Evolutionary conservation across 1,140 invertebrate genomes (phyloP).

Genomic region (Cheumatopsyche charites): DNA sequence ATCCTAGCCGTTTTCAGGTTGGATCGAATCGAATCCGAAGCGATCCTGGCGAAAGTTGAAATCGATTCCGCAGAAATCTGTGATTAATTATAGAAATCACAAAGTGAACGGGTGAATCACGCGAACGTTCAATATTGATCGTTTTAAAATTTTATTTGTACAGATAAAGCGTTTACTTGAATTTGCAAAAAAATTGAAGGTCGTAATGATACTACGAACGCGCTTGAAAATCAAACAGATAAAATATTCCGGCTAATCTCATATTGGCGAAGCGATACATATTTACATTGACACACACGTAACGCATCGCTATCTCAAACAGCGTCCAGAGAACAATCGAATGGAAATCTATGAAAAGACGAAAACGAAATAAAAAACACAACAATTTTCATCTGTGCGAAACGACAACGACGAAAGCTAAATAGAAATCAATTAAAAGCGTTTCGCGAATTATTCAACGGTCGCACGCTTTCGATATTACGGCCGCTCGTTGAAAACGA

Average conservation of each 20-base stretch:
- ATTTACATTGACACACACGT: no score
- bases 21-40: neutral
- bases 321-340: no score
- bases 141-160: neutral
- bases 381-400: no score
- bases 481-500: neutral
- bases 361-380: no score
- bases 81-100: neutral
- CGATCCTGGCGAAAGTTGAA: no score
- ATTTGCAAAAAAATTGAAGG: neutral
- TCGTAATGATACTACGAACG: neutral
- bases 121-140: neutral
- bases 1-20: neutral
- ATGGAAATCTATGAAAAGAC: no score
- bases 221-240: no score
- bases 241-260: no score
- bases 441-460: conserved; percentile 12
- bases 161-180: no score
- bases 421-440: neutral
- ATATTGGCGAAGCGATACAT: no score
- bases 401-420: no score
- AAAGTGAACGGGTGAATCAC: neutral
- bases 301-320: no score
- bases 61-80: neutral
- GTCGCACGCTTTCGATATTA: conserved; percentile 6